A percentile compares a stretch with the other conserved stretches of the same genome.
Evolutionary conservation across 2,113 vertebrate species (phyloP).

Genomic region (Ibidorhyncha struthersii): DNA sequence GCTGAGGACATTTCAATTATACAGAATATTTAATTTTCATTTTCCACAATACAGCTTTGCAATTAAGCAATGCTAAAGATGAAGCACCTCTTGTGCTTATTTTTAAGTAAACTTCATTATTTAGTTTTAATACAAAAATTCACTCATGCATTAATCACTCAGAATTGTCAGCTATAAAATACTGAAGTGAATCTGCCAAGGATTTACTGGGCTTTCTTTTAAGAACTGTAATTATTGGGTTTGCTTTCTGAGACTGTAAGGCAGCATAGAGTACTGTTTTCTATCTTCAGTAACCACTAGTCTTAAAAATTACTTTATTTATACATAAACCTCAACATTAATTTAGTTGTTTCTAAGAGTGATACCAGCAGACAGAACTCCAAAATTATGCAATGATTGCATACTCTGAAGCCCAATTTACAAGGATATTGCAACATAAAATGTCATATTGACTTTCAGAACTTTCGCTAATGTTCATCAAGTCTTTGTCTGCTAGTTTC

Average conservation of each 20-base stretch:
- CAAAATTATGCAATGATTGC: not conserved
- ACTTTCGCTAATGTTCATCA: not conserved
- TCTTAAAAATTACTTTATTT: not conserved
- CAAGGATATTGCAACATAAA: not conserved
- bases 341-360: not conserved
- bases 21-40: not conserved
- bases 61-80: not conserved
- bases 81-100: not conserved
- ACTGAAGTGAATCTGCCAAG: not conserved
- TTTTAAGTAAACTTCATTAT: not conserved
- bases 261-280: not conserved
- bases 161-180: not conserved
- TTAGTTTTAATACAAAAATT: not conserved
- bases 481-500: not conserved
- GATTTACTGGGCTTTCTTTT: not conserved
- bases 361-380: not conserved
- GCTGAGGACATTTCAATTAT: not conserved
- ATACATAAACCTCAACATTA: not conserved
- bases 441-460: not conserved
- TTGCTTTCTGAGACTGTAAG: not conserved
- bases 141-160: not conserved
- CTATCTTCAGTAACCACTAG: not conserved
- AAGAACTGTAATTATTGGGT: not conserved
- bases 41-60: not conserved
- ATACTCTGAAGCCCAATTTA: not conserved